A percentile compares a stretch with the other conserved stretches of the same genome.
phyloP scores from a whole-genome alignment of 2,113 vertebrate species.

The Serinus canaria region DNA sequence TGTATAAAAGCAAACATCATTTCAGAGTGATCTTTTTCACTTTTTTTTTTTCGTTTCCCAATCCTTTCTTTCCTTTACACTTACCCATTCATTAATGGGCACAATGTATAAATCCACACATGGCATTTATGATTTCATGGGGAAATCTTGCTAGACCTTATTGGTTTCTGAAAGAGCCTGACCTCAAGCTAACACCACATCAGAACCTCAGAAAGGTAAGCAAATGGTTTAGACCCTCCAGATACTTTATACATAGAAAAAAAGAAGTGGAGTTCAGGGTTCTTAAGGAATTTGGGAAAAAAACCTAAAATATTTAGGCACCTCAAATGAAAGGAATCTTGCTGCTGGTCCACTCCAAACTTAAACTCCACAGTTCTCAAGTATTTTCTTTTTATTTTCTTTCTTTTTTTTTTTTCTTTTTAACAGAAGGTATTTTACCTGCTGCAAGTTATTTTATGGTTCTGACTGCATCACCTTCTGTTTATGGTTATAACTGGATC shows the following conservation, averaged over 20 bases:
- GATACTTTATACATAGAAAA: background rate
- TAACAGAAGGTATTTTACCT: background rate
- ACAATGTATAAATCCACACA: background rate
- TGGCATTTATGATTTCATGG: background rate
- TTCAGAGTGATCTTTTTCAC: background rate
- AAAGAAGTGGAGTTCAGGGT: background rate
- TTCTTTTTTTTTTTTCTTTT: background rate
- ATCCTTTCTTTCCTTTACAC: background rate
- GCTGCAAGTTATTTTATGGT: background rate
- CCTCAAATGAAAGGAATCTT: background rate
- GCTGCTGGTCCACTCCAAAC: background rate
- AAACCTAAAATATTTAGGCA: background rate
- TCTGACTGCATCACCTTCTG: background rate
- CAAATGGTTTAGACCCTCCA: background rate
- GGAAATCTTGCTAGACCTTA: background rate
- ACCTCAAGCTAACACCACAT: background rate
- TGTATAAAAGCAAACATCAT: background rate
- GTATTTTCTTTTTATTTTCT: background rate
- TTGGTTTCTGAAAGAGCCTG: background rate
- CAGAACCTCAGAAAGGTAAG: background rate
- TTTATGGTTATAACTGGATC: background rate
- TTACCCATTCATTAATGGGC: background rate
- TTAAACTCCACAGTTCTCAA: background rate
- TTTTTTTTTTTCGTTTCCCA: background rate
- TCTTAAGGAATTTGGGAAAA: background rate